Base-by-base conservation (phyloP, 2,797 vertebrate species). In the Chrosomus eos region DNA sequence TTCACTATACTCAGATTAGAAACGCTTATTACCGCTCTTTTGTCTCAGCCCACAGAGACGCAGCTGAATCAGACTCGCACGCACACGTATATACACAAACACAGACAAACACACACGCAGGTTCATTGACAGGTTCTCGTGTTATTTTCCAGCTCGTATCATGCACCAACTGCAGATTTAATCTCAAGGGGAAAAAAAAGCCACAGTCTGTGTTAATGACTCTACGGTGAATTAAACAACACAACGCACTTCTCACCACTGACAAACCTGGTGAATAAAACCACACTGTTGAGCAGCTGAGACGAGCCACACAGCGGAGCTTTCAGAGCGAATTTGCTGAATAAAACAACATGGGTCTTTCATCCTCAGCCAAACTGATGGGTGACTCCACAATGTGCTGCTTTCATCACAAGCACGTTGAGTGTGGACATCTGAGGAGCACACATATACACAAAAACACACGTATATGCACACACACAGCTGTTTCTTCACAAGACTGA, bases 1-100 rank as follows among this genome's bases (percentile, higher is more conserved):
- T 94, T 95, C 93, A 94, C 93, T 92, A 33, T 33, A 90, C 92
- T 90, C 90, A 94, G 94, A 95, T 95, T 95, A 95, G 94, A 92
- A 91, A 94, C 89, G 93, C 93, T 94, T 95, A 93, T 95, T 95
- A 94, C 91, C 88, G 81, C 91, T 92, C 91, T 94, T 95, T 95
- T 95, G 94, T 91, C 94, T 89, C 88, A 82, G 75, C 88, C 88
- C 40, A 89, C 86, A 81, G 91, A 88, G 80, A 90, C 76, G 86
- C 85, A 81, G 53, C 89, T 45, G 89, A 87, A 91, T 92, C 92
- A 80, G 88, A 88, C 85, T 90, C 89, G 87, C 85, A 87, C 81
- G 67, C 55, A 84, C 82, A 84, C 77, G 51, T 68, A 87, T 89
- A 67, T 87, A 76, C 91, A 90, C 89, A 58, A 81, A 87, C 75